A percentile compares a stretch with the other conserved stretches of the same genome.
Evolutionary conservation across 2,113 vertebrate species (phyloP).

Genomic region (Aramus guarauna): DNA sequence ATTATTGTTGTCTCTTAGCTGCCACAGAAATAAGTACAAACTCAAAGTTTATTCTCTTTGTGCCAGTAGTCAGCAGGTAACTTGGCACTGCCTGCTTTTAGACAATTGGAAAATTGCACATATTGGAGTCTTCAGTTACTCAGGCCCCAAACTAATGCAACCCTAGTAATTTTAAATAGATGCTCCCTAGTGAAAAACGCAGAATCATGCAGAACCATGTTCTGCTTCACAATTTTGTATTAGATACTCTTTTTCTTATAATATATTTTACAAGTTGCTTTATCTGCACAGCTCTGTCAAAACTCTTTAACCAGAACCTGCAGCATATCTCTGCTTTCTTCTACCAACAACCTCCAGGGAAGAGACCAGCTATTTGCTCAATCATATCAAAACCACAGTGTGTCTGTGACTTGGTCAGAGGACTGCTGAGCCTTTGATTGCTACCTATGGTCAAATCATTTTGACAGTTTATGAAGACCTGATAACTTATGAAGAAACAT

Average conservation of each 20-base stretch:
- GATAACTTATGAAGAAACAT: neutral
- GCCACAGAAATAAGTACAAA: neutral
- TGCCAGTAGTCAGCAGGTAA: neutral
- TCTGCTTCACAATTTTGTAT: neutral
- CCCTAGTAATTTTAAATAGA: neutral
- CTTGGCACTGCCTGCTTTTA: neutral
- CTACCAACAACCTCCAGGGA: neutral
- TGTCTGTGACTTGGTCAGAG: neutral
- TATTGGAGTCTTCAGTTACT: neutral
- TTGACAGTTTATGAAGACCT: neutral
- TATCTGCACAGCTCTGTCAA: neutral
- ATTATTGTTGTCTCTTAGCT: neutral
- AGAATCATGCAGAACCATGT: neutral
- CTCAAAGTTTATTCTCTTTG: neutral
- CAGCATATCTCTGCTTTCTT: neutral
- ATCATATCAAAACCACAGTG: neutral
- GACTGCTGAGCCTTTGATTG: neutral
- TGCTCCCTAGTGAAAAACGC: neutral
- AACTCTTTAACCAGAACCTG: neutral
- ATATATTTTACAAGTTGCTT: neutral
- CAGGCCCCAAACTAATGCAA: neutral
- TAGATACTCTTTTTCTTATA: neutral
- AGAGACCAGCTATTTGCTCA: neutral
- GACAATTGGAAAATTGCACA: neutral
- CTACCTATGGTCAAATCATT: neutral